Percentiles rank a stretch among this genome's conserved stretches.
phyloP scores from a whole-genome alignment of 2,888 invertebrate genomes.

The Ptychoptera albimana region DNA sequence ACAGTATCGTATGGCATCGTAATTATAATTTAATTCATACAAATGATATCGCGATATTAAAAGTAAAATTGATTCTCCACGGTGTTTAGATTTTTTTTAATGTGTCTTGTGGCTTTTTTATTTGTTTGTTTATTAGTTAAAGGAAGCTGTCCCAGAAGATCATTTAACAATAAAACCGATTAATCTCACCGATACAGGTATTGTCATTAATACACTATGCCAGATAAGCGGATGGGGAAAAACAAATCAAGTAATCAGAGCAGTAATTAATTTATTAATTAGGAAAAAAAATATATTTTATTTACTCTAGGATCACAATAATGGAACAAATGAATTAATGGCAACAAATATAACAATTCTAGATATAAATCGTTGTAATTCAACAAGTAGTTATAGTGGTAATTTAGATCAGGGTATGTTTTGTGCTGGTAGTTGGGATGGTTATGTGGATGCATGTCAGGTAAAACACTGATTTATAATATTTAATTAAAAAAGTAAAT shows the following conservation, averaged over 20 bases:
- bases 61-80: too few species aligned
- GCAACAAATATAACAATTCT: too few species aligned
- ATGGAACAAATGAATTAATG: too few species aligned
- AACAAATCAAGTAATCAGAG: conserved; percentile 17
- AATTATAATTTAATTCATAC: conserved; percentile 13
- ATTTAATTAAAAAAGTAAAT: too few species aligned
- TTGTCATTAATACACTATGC: conserved; percentile 16
- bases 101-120: too few species aligned
- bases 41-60: conserved; percentile 22
- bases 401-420: conserved; percentile 48
- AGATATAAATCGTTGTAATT: too few species aligned
- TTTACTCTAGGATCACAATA: too few species aligned
- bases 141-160: conserved; percentile 17
- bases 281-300: too few species aligned
- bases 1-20: conserved; percentile 12
- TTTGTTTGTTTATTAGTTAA: conserved; percentile 8
- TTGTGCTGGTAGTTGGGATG: conserved; percentile 60
- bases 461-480: too few species aligned
- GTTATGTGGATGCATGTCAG: conserved; percentile 68
- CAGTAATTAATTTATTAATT: too few species aligned
- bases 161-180: conserved; percentile 22
- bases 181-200: conserved; percentile 11
- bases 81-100: too few species aligned
- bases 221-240: conserved; percentile 29
- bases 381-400: conserved; percentile 13